Evolutionary conservation across 2,113 vertebrate genomes (phyloP).

Genomic region (Heptranchias perlo): DNA sequence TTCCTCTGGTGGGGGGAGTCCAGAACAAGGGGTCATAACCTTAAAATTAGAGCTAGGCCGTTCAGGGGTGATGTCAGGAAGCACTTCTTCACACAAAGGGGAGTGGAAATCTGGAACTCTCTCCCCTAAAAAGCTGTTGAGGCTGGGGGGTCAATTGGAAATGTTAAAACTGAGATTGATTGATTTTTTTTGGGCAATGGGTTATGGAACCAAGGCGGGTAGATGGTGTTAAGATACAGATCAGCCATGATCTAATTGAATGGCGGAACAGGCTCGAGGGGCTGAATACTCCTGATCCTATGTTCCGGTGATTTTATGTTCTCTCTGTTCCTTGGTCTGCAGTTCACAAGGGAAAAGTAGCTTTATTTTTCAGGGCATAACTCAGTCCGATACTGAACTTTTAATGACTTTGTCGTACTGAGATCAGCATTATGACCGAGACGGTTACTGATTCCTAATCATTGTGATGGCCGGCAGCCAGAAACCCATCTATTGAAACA

Average conservation of each 20-base stretch:
- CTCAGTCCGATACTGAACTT: neutral
- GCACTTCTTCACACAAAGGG: neutral
- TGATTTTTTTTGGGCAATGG: neutral
- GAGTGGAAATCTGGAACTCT: neutral
- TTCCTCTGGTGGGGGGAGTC: no score
- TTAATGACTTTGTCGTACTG: neutral
- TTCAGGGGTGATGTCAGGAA: neutral
- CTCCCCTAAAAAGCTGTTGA: neutral
- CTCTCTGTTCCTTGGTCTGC: no score
- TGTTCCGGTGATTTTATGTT: no score
- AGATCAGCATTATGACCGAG: neutral
- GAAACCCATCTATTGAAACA: neutral
- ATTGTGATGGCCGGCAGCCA: neutral
- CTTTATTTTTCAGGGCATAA: neutral
- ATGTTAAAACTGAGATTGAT: neutral
- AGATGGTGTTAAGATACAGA: neutral
- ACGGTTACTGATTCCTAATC: neutral
- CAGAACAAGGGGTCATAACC: neutral
- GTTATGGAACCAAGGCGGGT: neutral
- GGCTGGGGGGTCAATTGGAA: neutral
- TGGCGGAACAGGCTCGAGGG: neutral
- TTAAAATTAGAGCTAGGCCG: neutral
- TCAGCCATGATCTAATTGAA: neutral
- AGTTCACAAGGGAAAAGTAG: neutral
- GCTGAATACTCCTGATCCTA: neutral